Evolutionary conservation across 2,797 vertebrate species (phyloP).

Genomic region (Okamejei kenojei): DNA sequence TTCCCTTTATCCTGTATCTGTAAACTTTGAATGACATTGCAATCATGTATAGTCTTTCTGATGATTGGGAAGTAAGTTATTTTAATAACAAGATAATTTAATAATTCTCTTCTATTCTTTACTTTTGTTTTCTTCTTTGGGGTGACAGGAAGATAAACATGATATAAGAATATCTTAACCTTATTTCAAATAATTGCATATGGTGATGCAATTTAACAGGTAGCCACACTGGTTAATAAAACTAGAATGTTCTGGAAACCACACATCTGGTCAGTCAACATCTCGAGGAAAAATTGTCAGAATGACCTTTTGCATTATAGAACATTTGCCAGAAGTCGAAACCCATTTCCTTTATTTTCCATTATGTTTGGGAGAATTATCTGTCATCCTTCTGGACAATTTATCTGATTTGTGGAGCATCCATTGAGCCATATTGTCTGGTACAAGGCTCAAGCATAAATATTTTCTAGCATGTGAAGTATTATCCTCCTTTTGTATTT

Average conservation of each 20-base stretch:
- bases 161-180: neutral
- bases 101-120: neutral
- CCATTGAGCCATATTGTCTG: neutral
- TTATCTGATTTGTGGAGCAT: neutral
- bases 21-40: too few species aligned
- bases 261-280: too few species aligned
- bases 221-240: neutral
- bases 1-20: too few species aligned
- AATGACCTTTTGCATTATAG: too few species aligned
- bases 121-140: neutral
- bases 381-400: neutral
- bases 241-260: too few species aligned
- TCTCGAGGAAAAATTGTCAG: too few species aligned
- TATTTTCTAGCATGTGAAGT: neutral
- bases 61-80: neutral
- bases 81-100: too few species aligned
- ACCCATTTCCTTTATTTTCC: neutral
- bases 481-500: neutral
- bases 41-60: too few species aligned
- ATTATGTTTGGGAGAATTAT: neutral
- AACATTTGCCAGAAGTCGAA: too few species aligned
- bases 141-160: neutral
- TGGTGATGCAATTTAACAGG: neutral
- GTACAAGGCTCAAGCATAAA: neutral
- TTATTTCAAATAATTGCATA: neutral